Base-by-base conservation (phyloP, 2,888 invertebrate species). In the Polylopha cassiicola region DNA sequence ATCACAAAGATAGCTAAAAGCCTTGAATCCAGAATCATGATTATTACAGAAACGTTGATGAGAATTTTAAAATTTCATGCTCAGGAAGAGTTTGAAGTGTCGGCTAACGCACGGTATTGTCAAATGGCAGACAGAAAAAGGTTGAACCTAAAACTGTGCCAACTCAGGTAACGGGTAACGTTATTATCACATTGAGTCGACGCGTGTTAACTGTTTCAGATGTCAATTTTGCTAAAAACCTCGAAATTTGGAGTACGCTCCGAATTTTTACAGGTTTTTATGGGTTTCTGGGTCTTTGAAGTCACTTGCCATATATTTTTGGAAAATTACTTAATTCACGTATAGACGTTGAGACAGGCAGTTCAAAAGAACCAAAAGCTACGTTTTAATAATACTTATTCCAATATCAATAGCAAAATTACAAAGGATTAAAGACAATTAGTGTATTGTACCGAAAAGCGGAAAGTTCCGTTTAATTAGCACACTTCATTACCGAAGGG, bases 111-210 rank as follows among this genome's bases (percentile, higher is more conserved):
- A 22, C 21, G 17, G 11, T n/a, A 11, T 27, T 26, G 26, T 9
- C 16, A 22, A 27, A 26, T 32, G 39, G 37, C 20, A 31, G 24
- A 33, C 36, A 43, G 39, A 43, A 29, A 16, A 44, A 46, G 48
- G 37, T 39, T 37, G 47, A 51, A 45, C 49, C 51, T 28, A 46
- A 47, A 51, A 55, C 48, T 51, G 43, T 47, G 43, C 45, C 39
- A 44, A 42, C 47, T 44, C 52, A 37, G n/a, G 38, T 46, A 57
- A 55, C 58, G 53, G 58, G 15, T 2, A 13, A 37, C 28, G 11
- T 43, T 49, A 53, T 59, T 55, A 46, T 48, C 50, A 49, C 43
- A 20, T 45, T 46, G 32, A n/a, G 24, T 37, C 30, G 46, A 39
- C 30, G 33, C 14, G 38, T 47, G 52, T 44, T 58, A 55, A 53